Percentiles rank a stretch among this genome's conserved stretches.
Conservation (phyloP, 2,113 vertebrate genomes). For the Corvus moneduloides region DNA sequence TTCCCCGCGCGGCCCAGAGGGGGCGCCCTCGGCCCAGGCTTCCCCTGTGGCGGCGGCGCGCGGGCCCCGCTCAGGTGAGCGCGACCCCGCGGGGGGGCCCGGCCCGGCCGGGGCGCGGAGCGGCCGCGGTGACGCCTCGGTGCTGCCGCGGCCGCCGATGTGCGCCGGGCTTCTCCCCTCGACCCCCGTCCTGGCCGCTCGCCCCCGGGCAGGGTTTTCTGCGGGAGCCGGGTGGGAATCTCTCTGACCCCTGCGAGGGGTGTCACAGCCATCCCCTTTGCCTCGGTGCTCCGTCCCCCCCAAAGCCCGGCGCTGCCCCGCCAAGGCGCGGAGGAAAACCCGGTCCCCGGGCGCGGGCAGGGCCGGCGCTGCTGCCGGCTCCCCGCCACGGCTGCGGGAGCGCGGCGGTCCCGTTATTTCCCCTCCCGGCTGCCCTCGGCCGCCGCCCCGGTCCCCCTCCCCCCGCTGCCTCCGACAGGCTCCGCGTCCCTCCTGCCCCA, state of each 20-base stretch:
- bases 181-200: neutral
- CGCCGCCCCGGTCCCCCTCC: neutral
- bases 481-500: neutral
- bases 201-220: neutral
- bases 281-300: too few species aligned
- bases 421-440: neutral
- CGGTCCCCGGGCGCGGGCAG: neutral
- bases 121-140: neutral
- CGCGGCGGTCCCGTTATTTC: neutral
- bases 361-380: neutral
- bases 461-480: neutral
- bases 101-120: neutral
- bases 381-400: neutral
- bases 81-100: too few species aligned
- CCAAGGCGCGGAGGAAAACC: neutral
- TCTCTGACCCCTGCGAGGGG: neutral
- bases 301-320: neutral
- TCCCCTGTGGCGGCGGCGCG: neutral
- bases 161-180: neutral
- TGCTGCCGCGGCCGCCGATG: neutral
- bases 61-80: neutral
- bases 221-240: neutral
- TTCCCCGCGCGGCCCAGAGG: conserved; percentile 22
- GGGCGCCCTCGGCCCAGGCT: conserved; percentile 33
- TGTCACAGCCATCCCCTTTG: neutral